phyloP scores from a whole-genome alignment of 1,140 invertebrate species.

The Drosophila orena region DNA sequence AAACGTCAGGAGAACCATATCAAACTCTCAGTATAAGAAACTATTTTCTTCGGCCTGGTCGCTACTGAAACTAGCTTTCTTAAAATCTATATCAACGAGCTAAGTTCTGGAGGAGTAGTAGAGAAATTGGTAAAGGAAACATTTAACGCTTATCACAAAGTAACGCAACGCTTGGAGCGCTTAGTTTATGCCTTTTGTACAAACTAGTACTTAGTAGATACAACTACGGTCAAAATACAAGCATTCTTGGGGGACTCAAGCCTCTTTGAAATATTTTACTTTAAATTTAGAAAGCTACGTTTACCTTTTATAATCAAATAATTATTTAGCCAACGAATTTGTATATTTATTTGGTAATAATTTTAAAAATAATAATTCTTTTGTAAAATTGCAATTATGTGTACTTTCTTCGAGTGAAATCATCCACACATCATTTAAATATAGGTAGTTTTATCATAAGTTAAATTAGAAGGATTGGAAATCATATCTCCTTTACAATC shows the following conservation, averaged over 20 bases:
- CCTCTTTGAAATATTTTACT: too few relatives aligned
- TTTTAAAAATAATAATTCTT: too few relatives aligned
- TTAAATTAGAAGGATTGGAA: background rate
- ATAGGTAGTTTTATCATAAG: too few relatives aligned
- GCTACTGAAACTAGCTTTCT: background rate
- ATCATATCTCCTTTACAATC: background rate
- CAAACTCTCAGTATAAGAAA: conserved; percentile 15
- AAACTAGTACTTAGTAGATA: conserved; percentile 13
- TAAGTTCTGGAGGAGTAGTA: conserved; percentile 26
- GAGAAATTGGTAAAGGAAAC: conserved; percentile 49
- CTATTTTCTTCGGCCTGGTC: conserved; percentile 5
- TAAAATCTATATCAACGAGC: conserved; percentile 40
- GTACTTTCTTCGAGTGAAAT: too few relatives aligned
- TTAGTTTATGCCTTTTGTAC: conserved; percentile 53
- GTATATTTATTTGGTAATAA: too few relatives aligned
- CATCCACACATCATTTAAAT: too few relatives aligned
- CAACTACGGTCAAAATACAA: conserved; percentile 12
- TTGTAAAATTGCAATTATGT: too few relatives aligned
- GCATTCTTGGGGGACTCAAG: background rate
- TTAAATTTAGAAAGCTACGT: too few relatives aligned
- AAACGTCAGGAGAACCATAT: conserved; percentile 2
- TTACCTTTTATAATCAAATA: too few relatives aligned
- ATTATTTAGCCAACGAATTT: background rate
- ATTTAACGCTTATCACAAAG: conserved; percentile 81
- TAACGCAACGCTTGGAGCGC: conserved; percentile 77